Base-by-base conservation (phyloP, 2,888 invertebrate genomes). In the Willowsia nigromaculata region DNA sequence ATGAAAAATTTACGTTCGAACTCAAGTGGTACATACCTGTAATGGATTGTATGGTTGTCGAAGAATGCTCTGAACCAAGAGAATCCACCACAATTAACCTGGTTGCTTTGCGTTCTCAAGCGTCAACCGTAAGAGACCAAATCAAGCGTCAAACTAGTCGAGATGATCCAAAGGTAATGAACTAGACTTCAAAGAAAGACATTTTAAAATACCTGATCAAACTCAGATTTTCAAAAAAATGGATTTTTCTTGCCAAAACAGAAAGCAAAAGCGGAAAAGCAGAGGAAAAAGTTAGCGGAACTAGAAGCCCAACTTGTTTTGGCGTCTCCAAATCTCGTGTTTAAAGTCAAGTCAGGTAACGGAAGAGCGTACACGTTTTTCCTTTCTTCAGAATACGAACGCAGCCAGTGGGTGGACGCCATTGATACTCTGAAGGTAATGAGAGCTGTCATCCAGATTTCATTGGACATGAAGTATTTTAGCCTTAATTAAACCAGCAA, bases 21-120 rank as follows among this genome's bases (percentile, higher is more conserved):
- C 94, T 98, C 93, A 98, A 98, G 93, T 98, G 98, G 98, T 98
- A 97, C 94, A 97, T 98, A 93, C 96, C 98, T 0, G 95, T 99
- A 50, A 96, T 96, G 91, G 97, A 98, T 93, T 96, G 97, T 40
- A 95, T 95, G 88, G 96, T 97, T 78, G 95, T 96, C 90, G 97
- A 97, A 93, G 96, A 96, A 93, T 95, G 95, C 71, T 95, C 95
- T 22, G 96, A 96, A 93, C 95, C 96, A 13, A 95, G 96, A 93
- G 96, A 98, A 94, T 95, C 96, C 3, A 96, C 96, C 92, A 96
- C 97, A 53, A 96, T 97, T 30, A 97, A 97, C 94, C 96, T 98
- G 93, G 96, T 97, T 85, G 95, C 96, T 91, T 95, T 98, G 91
- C 97, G 94, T 86, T 94, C 94, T 47, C 93, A 94, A 93, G 97